These are phyloP conservation scores for Aspidoscelis tigris DNA, from an alignment of 2,113 vertebrate species.

Conservation along the genomic window DNA sequence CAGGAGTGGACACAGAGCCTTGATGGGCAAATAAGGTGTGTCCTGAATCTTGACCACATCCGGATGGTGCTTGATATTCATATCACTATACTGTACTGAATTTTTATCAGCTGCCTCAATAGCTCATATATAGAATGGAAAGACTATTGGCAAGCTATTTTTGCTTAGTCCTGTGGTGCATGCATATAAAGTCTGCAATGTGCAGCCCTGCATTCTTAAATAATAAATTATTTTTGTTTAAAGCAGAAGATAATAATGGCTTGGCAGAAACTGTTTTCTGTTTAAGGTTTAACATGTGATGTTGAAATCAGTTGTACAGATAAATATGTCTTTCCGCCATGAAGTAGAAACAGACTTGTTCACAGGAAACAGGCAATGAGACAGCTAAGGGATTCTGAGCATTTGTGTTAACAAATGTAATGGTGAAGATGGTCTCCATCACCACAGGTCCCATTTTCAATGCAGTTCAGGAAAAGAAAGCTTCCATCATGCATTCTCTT, in stretches of 20 bases:
- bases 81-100: too few relatives aligned
- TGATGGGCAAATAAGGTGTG: too few relatives aligned
- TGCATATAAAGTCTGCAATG: too few relatives aligned
- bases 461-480: constrained; percentile 48
- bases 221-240: not conserved
- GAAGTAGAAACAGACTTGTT: constrained; percentile 64
- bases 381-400: constrained; percentile 10
- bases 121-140: too few relatives aligned
- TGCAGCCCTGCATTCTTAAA: not conserved
- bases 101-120: too few relatives aligned
- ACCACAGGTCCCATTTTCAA: constrained; percentile 34
- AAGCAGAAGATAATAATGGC: too few relatives aligned
- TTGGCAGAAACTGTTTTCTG: constrained; percentile 40
- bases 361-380: constrained; percentile 31
- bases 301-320: constrained; percentile 12
- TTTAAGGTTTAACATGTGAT: constrained; percentile 45
- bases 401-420: constrained; percentile 61
- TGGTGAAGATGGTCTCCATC: constrained; percentile 39
- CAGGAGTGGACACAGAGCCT: too few relatives aligned
- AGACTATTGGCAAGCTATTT: too few relatives aligned
- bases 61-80: too few relatives aligned
- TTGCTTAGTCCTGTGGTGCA: too few relatives aligned
- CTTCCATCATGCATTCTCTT: constrained; percentile 53
- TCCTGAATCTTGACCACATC: too few relatives aligned
- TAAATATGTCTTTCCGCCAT: constrained; percentile 59